phyloP scores from a whole-genome alignment of 2,888 invertebrate species.

The Nemotelus pantherinus region DNA sequence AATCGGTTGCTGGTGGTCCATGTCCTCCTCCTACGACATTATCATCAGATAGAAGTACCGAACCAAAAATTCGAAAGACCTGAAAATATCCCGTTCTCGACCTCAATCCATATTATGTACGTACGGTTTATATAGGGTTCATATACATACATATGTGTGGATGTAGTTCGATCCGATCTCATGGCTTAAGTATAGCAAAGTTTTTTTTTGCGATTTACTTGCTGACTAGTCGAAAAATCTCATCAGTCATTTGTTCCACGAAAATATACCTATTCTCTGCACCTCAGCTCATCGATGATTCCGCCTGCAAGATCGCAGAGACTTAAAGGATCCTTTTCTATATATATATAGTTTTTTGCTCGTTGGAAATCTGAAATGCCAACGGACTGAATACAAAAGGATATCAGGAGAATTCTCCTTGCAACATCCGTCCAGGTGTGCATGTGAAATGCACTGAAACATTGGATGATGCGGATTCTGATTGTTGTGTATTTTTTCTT shows the following conservation, averaged over 20 bases:
- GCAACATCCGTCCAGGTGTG: conserved; percentile 50
- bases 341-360: background rate
- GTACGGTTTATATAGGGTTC: too few species aligned
- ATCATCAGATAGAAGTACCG: background rate
- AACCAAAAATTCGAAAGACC: conserved; percentile 9
- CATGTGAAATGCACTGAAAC: conserved; percentile 43
- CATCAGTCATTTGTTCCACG: conserved; percentile 41
- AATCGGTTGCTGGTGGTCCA: conserved; percentile 28
- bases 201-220: conserved; percentile 20
- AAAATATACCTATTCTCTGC: background rate
- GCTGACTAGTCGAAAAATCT: conserved; percentile 37
- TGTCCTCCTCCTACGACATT: conserved; percentile 17
- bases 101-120: background rate
- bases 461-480: conserved; percentile 27
- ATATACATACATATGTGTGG: background rate
- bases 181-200: too few species aligned
- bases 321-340: conserved; percentile 29
- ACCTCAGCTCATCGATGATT: background rate
- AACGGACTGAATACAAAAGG: conserved; percentile 35
- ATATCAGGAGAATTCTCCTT: conserved; percentile 29
- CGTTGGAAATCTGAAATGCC: conserved; percentile 18
- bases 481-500: background rate
- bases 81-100: conserved; percentile 18
- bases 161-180: background rate
- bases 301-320: conserved; percentile 8